Evolutionary conservation across 2,113 vertebrate species (phyloP).

Genomic region (Uria aalge): DNA sequence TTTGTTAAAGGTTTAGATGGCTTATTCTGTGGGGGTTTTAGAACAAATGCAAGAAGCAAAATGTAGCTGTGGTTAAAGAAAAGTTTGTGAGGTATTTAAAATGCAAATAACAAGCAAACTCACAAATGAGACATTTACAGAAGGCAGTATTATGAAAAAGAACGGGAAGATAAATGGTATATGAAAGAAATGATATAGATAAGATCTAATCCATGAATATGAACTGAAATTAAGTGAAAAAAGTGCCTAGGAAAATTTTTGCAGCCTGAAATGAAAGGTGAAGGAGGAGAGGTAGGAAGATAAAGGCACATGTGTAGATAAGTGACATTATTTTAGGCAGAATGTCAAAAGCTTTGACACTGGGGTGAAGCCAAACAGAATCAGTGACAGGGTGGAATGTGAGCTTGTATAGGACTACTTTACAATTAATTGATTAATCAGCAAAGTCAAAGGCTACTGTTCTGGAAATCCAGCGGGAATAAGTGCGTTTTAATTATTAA

Average conservation of each 20-base stretch:
- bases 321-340: neutral
- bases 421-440: neutral
- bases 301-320: neutral
- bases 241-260: neutral
- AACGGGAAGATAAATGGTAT: neutral
- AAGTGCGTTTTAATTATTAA: neutral
- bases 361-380: neutral
- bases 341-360: neutral
- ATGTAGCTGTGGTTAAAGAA: neutral
- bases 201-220: neutral
- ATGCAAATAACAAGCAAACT: neutral
- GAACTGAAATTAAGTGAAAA: neutral
- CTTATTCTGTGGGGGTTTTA: neutral
- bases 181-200: neutral
- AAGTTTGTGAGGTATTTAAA: neutral
- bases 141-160: neutral
- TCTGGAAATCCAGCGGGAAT: neutral
- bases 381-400: neutral
- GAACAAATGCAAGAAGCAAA: neutral
- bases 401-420: neutral
- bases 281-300: neutral
- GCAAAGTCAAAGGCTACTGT: neutral
- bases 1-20: neutral
- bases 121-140: neutral
- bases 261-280: neutral